These are phyloP conservation scores for Zygaena filipendulae DNA, from an alignment of 2,888 invertebrate species.

Conservation along the genomic window DNA sequence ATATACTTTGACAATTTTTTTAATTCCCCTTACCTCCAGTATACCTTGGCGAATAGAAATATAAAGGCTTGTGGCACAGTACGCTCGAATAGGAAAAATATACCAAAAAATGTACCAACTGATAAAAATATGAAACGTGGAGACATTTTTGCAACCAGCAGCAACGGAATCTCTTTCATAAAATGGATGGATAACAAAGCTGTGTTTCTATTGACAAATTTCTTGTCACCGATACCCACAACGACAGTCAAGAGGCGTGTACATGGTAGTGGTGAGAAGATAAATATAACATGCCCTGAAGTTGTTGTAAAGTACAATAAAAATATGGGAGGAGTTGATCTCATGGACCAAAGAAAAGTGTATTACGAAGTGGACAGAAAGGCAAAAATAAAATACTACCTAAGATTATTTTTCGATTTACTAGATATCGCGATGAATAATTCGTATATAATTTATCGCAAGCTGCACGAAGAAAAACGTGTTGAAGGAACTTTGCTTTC, in stretches of 20 bases:
- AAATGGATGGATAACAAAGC: not conserved
- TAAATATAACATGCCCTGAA: not conserved
- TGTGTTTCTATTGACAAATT: not conserved
- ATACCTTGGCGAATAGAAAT: too few relatives aligned
- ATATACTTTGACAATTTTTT: too few relatives aligned
- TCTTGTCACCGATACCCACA: too few relatives aligned
- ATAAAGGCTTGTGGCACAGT: too few relatives aligned
- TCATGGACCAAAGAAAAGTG: not conserved
- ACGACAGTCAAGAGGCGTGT: too few relatives aligned
- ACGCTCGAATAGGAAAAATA: too few relatives aligned
- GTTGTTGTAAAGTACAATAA: not conserved
- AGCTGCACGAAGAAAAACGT: constrained; percentile 1
- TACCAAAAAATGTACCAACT: too few relatives aligned
- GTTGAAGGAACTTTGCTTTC: constrained; percentile 4
- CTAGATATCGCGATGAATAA: constrained; percentile 7
- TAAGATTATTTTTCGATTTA: constrained; percentile 4
- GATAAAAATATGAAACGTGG: too few relatives aligned
- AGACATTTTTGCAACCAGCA: too few relatives aligned
- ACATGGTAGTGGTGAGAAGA: too few relatives aligned
- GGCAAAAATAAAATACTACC: not conserved
- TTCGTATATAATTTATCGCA: constrained; percentile 3
- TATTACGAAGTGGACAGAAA: not conserved
- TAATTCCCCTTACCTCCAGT: too few relatives aligned
- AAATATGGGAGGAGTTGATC: not conserved
- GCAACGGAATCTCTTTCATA: too few relatives aligned